Base-by-base conservation (phyloP, 2,113 vertebrate genomes). In the Oncorhynchus nerka region DNA sequence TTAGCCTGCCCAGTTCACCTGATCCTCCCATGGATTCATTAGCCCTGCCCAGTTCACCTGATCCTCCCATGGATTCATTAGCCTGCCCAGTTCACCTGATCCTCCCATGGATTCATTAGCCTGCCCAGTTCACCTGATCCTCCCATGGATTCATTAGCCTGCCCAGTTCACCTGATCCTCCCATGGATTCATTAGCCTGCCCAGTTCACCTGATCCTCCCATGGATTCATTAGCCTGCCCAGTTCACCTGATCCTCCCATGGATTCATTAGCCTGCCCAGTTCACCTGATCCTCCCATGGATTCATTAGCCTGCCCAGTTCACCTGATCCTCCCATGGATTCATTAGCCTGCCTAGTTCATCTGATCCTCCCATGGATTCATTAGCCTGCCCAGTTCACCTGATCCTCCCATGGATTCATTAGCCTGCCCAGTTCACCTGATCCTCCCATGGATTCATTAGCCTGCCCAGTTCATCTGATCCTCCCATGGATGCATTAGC, bases 391-490 rank as follows among this genome's bases (percentile, higher is more conserved):
- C 32, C 5, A 86, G 89, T 91, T 89, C 79, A 88, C 88, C 85
- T 32, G 32, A 32, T 32, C 1, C 5, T 32, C 32, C 32, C 32
- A 32, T 32, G 32, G 32, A 32, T 32, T 34, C 32, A 34, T 34
- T 34, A 34, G 32, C 32, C 32, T 34, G 5, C 32, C 5, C 32
- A 86, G 89, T 91, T 89, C 79, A 88, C 89, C 85, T 34, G 32
- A 34, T 34, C 1, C 32, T 34, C 32, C 32, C 32, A 34, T 34
- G 32, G 32, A 34, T 34, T 6, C 32, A 34, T 34, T 84, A 81
- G 70, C 79, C 78, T 83, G 85, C 32, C 5, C 32, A 86, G 89
- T 91, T 89, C 79, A 88, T 89, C 85, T 34, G 32, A 34, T 34
- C 1, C 32, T 34, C 32, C 32, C 32, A 34, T 34, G 32, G 32